phyloP scores from a whole-genome alignment of 2,113 vertebrate genomes.

The Macquaria ambigua region DNA sequence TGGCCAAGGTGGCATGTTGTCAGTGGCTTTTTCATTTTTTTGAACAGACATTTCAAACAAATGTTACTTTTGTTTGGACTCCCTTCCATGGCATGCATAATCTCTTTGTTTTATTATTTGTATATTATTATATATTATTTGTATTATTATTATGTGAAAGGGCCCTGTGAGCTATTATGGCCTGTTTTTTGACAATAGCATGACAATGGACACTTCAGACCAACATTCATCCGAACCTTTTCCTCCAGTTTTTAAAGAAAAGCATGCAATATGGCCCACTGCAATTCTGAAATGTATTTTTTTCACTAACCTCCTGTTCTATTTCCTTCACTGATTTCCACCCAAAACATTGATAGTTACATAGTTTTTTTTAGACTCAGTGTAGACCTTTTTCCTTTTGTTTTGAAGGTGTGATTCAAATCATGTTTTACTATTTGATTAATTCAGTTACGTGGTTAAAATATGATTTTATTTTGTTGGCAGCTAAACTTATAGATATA shows the following conservation, averaged over 20 bases:
- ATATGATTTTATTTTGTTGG: background rate
- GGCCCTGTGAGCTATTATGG: background rate
- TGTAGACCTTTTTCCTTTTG: background rate
- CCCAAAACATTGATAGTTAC: background rate
- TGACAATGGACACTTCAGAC: background rate
- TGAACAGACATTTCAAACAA: background rate
- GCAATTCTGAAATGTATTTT: background rate
- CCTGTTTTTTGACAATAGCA: background rate
- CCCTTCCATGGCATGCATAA: background rate
- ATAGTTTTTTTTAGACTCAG: background rate
- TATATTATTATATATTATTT: no score
- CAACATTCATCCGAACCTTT: background rate
- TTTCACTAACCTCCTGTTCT: background rate
- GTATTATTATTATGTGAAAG: no score
- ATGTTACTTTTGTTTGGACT: background rate
- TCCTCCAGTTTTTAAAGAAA: background rate
- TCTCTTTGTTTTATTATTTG: no score
- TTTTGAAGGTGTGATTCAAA: background rate
- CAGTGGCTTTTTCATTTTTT: background rate
- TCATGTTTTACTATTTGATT: background rate
- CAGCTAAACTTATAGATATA: background rate
- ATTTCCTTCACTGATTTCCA: background rate
- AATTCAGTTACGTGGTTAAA: background rate
- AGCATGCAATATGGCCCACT: background rate
- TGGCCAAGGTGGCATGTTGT: background rate